phyloP scores from a whole-genome alignment of 2,113 vertebrate genomes.

The Orcinus orca region DNA sequence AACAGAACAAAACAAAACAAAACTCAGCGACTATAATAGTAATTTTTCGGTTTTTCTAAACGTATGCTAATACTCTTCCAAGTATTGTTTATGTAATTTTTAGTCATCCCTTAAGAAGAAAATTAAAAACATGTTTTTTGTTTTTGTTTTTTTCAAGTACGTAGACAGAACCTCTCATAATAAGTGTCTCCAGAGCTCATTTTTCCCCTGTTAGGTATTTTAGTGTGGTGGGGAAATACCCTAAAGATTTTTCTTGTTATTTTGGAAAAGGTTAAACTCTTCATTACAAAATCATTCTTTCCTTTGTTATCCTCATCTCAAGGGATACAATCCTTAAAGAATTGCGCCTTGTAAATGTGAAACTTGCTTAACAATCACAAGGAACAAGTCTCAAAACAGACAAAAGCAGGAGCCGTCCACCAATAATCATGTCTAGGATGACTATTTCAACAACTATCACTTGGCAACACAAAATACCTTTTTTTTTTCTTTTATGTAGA shows the following conservation, averaged over 20 bases:
- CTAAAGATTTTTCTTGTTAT: conserved; percentile 43
- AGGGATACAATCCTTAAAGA: conserved; percentile 31
- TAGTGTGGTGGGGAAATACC: conserved; percentile 40
- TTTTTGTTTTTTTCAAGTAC: not conserved
- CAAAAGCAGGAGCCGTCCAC: conserved; percentile 2
- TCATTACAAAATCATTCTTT: conserved; percentile 49
- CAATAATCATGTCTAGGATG: not conserved
- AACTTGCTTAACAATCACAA: conserved; percentile 42
- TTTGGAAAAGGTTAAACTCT: conserved; percentile 26
- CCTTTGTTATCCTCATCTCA: conserved; percentile 40
- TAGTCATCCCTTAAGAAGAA: conserved; percentile 32
- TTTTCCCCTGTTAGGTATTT: conserved; percentile 35
- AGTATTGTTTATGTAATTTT: conserved; percentile 50
- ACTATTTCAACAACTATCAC: conserved; percentile 10
- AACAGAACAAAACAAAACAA: not conserved
- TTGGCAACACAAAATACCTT: conserved; percentile 7
- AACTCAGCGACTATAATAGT: not conserved
- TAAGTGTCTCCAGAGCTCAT: not conserved
- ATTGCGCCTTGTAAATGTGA: conserved; percentile 18
- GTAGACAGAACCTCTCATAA: not conserved
- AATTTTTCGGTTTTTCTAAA: not conserved
- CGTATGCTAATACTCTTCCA: not conserved
- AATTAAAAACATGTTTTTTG: conserved; percentile 29
- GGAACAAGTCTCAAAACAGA: conserved; percentile 48
- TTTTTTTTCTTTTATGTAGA: conserved; percentile 22